These are phyloP conservation scores for Lanius ludovicianus DNA, from an alignment of 2,113 vertebrate species.

Conservation along the genomic window DNA sequence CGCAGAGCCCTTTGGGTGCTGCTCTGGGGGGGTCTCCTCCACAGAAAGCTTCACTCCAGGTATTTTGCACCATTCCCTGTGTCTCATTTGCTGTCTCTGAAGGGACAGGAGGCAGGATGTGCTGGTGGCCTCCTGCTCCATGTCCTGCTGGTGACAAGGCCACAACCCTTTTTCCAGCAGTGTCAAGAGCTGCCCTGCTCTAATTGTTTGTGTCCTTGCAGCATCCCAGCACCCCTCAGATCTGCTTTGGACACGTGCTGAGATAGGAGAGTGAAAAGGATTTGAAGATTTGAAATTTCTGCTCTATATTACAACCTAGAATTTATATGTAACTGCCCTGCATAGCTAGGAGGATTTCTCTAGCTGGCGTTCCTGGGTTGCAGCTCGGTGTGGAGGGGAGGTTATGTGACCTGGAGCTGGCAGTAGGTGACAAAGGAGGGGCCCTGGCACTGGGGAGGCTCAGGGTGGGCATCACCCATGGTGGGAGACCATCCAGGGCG, in stretches of 20 bases:
- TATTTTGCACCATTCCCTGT: accelerated
- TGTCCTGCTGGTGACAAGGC: accelerated
- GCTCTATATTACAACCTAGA: accelerated
- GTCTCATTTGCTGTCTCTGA: background rate
- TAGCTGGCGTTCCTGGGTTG: background rate
- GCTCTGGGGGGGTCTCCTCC: background rate
- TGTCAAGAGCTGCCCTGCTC: background rate
- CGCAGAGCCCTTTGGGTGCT: background rate
- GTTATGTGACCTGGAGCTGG: background rate
- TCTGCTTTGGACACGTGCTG: background rate
- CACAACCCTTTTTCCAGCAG: background rate
- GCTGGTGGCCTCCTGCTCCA: background rate
- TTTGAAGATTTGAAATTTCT: too few species aligned
- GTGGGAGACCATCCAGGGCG: background rate
- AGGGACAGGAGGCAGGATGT: accelerated
- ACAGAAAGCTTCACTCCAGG: accelerated
- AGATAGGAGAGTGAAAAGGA: background rate
- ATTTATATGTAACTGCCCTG: accelerated
- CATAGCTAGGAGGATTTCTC: accelerated
- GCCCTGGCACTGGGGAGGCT: background rate
- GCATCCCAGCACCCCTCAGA: background rate
- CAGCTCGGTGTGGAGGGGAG: accelerated
- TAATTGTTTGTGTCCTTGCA: background rate
- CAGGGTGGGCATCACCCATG: accelerated
- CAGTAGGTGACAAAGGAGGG: background rate